Percentiles rank a stretch among this genome's conserved stretches.
phyloP scores from a whole-genome alignment of 2,888 invertebrate species.

The Laspeyria flexula region DNA sequence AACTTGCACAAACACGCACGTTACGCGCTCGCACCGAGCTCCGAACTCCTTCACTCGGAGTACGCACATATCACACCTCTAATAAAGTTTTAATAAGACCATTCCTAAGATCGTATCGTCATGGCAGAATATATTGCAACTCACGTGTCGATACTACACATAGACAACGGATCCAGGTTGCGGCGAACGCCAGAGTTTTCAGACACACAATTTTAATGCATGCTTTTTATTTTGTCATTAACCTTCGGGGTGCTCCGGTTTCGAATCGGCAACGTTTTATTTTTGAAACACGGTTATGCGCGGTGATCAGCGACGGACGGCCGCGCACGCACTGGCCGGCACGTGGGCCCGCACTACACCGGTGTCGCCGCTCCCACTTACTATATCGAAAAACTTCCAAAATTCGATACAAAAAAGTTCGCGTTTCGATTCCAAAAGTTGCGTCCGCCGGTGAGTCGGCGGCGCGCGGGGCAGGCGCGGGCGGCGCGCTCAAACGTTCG shows the following conservation, averaged over 20 bases:
- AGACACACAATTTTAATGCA: slow-evolving; percentile 76
- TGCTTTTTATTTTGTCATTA: slow-evolving; percentile 84
- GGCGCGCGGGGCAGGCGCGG: slow-evolving; percentile 65
- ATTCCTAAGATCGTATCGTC: slow-evolving; percentile 18
- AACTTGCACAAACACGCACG: slow-evolving; percentile 26
- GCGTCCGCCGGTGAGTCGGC: slow-evolving; percentile 44
- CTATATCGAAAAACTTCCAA: slow-evolving; percentile 40
- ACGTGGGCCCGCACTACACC: slow-evolving; percentile 49
- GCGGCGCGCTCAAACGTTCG: slow-evolving; percentile 69
- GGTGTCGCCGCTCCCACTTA: slow-evolving; percentile 34
- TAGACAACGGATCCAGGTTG: slow-evolving; percentile 60
- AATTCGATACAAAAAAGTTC: slow-evolving; percentile 50
- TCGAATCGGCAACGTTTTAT: slow-evolving; percentile 82
- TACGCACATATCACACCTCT: slow-evolving; percentile 10
- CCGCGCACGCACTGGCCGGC: slow-evolving; percentile 57
- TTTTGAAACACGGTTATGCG: slow-evolving; percentile 81
- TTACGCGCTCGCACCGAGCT: slow-evolving; percentile 11
- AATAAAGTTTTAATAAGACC: slow-evolving; percentile 19
- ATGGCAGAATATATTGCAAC: slow-evolving; percentile 41
- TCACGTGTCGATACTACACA: slow-evolving; percentile 61
- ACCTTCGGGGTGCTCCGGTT: slow-evolving; percentile 84
- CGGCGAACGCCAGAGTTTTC: slow-evolving; percentile 52
- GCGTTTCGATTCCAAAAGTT: slow-evolving; percentile 62
- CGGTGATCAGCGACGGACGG: slow-evolving; percentile 55
- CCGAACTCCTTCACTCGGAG: slow-evolving; percentile 11